Conservation (phyloP, 2,888 invertebrate genomes). For the Drosophila mercatorum region DNA sequence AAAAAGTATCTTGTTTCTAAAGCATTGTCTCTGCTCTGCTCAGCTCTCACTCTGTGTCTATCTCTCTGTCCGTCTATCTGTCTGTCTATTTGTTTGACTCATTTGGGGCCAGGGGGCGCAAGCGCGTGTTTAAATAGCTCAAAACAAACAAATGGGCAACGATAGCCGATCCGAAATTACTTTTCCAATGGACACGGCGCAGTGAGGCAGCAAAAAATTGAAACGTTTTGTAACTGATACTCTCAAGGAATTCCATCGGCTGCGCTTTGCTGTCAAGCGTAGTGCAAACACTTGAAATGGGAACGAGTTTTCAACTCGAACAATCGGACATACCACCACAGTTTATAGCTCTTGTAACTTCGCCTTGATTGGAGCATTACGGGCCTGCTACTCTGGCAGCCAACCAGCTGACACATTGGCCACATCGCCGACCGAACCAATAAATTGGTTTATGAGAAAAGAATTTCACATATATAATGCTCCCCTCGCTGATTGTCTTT, state of each 20-base stretch:
- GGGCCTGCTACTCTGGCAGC: slow-evolving; percentile 40
- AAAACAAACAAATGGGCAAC: slow-evolving; percentile 73
- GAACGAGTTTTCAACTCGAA: slow-evolving; percentile 50
- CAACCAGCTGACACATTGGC: slow-evolving; percentile 21
- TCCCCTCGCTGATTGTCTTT: background rate
- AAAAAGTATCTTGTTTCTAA: slow-evolving; percentile 66
- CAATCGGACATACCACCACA: slow-evolving; percentile 39
- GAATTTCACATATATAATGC: slow-evolving; percentile 13
- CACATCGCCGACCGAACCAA: slow-evolving; percentile 14
- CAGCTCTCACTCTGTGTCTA: slow-evolving; percentile 7
- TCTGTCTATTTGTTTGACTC: slow-evolving; percentile 21
- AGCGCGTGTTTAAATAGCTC: slow-evolving; percentile 73
- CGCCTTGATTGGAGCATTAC: slow-evolving; percentile 52
- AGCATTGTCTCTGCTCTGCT: slow-evolving; percentile 36
- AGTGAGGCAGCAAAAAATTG: slow-evolving; percentile 73
- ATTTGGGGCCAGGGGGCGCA: slow-evolving; percentile 52
- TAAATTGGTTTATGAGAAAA: slow-evolving; percentile 34
- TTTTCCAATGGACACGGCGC: slow-evolving; percentile 54
- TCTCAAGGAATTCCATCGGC: slow-evolving; percentile 63
- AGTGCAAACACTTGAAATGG: slow-evolving; percentile 69
- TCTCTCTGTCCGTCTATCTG: slow-evolving; percentile 18
- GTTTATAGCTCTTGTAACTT: slow-evolving; percentile 42
- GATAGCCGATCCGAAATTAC: slow-evolving; percentile 72
- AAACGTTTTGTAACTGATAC: slow-evolving; percentile 78
- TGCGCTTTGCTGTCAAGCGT: slow-evolving; percentile 66